Conservation (phyloP, 2,888 invertebrate genomes). For the Tipula confusa region DNA sequence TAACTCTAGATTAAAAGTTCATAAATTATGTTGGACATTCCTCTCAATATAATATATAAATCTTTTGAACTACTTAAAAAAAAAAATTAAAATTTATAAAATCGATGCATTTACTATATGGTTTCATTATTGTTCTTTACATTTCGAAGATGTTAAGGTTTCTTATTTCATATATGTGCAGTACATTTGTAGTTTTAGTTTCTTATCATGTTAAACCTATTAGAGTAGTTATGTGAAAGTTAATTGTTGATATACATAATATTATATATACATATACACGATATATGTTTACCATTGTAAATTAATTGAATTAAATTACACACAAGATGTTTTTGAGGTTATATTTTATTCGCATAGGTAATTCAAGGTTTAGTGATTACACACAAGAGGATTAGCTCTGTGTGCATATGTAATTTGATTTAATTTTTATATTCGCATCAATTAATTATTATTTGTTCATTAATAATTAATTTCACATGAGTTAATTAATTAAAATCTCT, state of each 20-base stretch:
- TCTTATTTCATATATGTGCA: neutral
- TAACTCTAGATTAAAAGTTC: neutral
- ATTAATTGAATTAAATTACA: constrained; percentile 20
- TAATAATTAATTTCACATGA: neutral
- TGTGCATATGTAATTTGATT: neutral
- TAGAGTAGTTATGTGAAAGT: neutral
- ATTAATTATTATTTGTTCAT: too few relatives aligned
- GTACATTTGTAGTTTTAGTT: neutral
- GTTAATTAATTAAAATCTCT: neutral
- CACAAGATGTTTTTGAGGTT: neutral
- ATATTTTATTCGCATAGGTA: neutral
- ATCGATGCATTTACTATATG: neutral
- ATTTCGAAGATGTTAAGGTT: neutral
- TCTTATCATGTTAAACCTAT: constrained; percentile 3
- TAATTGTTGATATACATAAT: neutral
- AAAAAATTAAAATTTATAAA: neutral
- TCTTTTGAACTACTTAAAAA: constrained; percentile 3
- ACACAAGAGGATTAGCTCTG: neutral
- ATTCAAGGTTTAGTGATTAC: neutral
- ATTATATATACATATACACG: too few relatives aligned
- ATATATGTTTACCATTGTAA: neutral
- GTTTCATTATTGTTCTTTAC: neutral
- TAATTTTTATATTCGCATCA: neutral
- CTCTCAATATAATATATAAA: neutral
- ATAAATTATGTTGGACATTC: constrained; percentile 20